A percentile compares a stretch with the other conserved stretches of the same genome.
Evolutionary conservation across 1,140 invertebrate species (phyloP).

Genomic region (Lordiphosa stackelbergi): DNA sequence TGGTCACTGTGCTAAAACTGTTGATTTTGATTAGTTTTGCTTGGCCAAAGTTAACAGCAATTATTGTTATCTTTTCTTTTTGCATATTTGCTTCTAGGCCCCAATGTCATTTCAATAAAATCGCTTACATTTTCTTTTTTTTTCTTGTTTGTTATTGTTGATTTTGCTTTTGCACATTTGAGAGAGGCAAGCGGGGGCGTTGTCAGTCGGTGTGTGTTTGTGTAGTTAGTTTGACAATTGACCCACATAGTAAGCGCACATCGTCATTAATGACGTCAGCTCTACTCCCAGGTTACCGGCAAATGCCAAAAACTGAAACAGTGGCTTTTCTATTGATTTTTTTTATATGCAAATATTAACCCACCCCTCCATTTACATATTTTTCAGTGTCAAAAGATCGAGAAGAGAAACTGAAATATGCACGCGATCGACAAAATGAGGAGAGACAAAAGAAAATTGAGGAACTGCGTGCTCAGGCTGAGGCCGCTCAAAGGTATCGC

Average conservation of each 20-base stretch:
- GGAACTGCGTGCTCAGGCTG: slow-evolving; percentile 89
- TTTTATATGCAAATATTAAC: slow-evolving; percentile 18
- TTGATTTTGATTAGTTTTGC: slow-evolving; percentile 21
- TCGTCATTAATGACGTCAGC: slow-evolving; percentile 56
- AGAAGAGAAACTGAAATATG: slow-evolving; percentile 81
- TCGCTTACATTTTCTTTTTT: slow-evolving; percentile 60
- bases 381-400: slow-evolving; percentile 77
- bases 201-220: slow-evolving; percentile 19
- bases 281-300: slow-evolving; percentile 53
- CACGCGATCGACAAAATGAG: slow-evolving; percentile 89
- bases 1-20: slow-evolving; percentile 3
- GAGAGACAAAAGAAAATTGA: slow-evolving; percentile 90
- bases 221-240: slow-evolving; percentile 59
- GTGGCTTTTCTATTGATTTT: slow-evolving; percentile 25
- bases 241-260: slow-evolving; percentile 56
- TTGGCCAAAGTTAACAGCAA: slow-evolving; percentile 11
- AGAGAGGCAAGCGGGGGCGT: slow-evolving; percentile 28
- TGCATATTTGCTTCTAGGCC: slow-evolving; percentile 18
- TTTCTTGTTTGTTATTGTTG: slow-evolving; percentile 31
- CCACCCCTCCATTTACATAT: background rate
- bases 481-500: slow-evolving; percentile 90
- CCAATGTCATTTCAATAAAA: slow-evolving; percentile 72
- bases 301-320: slow-evolving; percentile 38
- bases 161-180: slow-evolving; percentile 51
- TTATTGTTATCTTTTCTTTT: slow-evolving; percentile 35